Evolutionary conservation across 2,113 vertebrate genomes (phyloP).

Genomic region (Alexandromys fortis): DNA sequence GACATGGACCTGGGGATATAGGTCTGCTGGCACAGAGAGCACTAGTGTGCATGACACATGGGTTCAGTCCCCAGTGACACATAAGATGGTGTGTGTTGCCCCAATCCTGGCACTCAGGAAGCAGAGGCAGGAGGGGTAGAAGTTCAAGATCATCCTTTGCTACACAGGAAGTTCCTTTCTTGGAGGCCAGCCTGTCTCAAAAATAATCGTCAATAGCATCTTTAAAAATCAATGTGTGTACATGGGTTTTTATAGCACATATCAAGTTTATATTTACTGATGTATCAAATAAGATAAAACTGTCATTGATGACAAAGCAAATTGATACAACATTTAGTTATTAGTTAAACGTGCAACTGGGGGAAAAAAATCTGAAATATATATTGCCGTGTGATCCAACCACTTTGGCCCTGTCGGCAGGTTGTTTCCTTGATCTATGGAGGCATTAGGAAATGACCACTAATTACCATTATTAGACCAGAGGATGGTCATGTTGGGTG

Average conservation of each 20-base stretch:
- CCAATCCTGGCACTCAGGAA: neutral
- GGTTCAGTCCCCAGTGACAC: no score
- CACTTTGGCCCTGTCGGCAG: slow-evolving; percentile 46
- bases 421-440: slow-evolving; percentile 77
- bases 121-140: neutral
- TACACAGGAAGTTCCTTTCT: neutral
- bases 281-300: slow-evolving; percentile 66
- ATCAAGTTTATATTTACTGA: slow-evolving; percentile 74
- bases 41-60: neutral
- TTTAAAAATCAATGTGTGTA: slow-evolving; percentile 77
- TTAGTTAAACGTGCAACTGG: slow-evolving; percentile 69
- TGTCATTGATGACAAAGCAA: slow-evolving; percentile 31
- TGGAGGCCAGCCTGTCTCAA: neutral
- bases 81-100: neutral
- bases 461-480: slow-evolving; percentile 80
- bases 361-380: neutral
- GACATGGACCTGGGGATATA: neutral
- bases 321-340: slow-evolving; percentile 52
- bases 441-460: slow-evolving; percentile 74
- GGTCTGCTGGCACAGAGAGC: neutral
- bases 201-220: slow-evolving; percentile 66
- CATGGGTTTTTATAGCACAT: slow-evolving; percentile 54
- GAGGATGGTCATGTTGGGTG: slow-evolving; percentile 74
- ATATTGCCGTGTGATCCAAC: slow-evolving; percentile 19
- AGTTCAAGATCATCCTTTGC: neutral